Percentiles rank a stretch among this genome's conserved stretches.
Evolutionary conservation across 2,888 invertebrate genomes (phyloP).

Genomic region (Teinopalpus imperialis): DNA sequence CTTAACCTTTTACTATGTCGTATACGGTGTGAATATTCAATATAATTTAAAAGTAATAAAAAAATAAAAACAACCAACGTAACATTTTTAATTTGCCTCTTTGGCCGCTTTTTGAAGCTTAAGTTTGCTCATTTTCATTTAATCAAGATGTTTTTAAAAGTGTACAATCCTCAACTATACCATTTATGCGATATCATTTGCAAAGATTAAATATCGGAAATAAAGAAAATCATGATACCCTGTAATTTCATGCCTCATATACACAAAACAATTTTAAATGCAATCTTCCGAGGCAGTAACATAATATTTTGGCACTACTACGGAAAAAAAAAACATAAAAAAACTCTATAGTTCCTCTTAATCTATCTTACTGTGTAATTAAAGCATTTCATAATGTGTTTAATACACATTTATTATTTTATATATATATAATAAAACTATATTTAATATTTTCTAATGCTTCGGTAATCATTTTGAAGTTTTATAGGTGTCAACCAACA

Average conservation of each 20-base stretch:
- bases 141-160: too few species aligned
- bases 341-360: constrained; percentile 45
- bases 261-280: constrained; percentile 53
- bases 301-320: constrained; percentile 57
- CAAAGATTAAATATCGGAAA: constrained; percentile 5
- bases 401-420: constrained; percentile 45
- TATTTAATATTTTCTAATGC: constrained; percentile 21
- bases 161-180: background rate
- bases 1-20: constrained; percentile 13
- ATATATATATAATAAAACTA: constrained; percentile 31
- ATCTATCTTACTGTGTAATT: constrained; percentile 75
- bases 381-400: constrained; percentile 74
- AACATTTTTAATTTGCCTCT: too few species aligned
- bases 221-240: constrained; percentile 61
- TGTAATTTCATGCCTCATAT: constrained; percentile 71
- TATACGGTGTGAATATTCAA: constrained; percentile 15
- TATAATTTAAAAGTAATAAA: constrained; percentile 1
- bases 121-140: too few species aligned
- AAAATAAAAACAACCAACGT: too few species aligned
- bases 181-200: background rate
- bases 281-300: constrained; percentile 46
- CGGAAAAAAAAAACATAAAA: constrained; percentile 40
- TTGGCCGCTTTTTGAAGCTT: too few species aligned
- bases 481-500: background rate
- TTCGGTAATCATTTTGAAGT: constrained; percentile 12